Conservation (phyloP, 2,888 invertebrate species). For the Mechanitis messenoides region DNA sequence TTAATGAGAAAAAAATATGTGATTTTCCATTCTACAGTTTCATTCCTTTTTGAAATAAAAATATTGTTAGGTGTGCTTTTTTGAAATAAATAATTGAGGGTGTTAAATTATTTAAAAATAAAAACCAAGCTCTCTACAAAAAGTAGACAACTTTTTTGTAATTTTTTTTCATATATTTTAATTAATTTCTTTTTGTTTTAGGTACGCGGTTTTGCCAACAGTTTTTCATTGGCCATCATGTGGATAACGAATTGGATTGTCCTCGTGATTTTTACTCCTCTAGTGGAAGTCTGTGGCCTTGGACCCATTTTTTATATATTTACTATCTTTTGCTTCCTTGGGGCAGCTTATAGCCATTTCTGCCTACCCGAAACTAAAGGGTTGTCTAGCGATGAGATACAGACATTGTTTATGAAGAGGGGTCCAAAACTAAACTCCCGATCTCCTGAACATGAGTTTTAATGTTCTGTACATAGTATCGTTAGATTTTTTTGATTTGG, state of each 20-base stretch:
- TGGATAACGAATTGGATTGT: conserved; percentile 60
- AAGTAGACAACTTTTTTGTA: too few relatives aligned
- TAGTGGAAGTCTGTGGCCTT: conserved; percentile 52
- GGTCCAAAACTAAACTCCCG: conserved; percentile 20
- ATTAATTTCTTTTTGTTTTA: conserved; percentile 29
- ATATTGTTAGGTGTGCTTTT: too few relatives aligned
- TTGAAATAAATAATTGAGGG: too few relatives aligned
- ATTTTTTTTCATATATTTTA: neutral
- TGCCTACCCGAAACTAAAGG: conserved; percentile 70
- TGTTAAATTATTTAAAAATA: too few relatives aligned
- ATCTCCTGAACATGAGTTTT: conserved; percentile 13
- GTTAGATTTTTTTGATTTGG: too few relatives aligned
- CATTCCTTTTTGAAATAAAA: too few relatives aligned
- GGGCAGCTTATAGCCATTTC: conserved; percentile 51
- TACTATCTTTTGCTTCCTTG: conserved; percentile 48
- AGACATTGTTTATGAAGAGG: conserved; percentile 47
- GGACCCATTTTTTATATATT: conserved; percentile 61
- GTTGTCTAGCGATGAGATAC: conserved; percentile 56
- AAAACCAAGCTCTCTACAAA: too few relatives aligned
- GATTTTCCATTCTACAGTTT: too few relatives aligned
- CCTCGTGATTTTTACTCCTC: conserved; percentile 54
- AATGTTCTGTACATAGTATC: neutral
- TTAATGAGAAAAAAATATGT: too few relatives aligned
- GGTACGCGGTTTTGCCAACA: conserved; percentile 57
- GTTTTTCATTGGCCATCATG: conserved; percentile 48